phyloP scores from a whole-genome alignment of 2,888 invertebrate species.

The Metallyticus violacea region DNA sequence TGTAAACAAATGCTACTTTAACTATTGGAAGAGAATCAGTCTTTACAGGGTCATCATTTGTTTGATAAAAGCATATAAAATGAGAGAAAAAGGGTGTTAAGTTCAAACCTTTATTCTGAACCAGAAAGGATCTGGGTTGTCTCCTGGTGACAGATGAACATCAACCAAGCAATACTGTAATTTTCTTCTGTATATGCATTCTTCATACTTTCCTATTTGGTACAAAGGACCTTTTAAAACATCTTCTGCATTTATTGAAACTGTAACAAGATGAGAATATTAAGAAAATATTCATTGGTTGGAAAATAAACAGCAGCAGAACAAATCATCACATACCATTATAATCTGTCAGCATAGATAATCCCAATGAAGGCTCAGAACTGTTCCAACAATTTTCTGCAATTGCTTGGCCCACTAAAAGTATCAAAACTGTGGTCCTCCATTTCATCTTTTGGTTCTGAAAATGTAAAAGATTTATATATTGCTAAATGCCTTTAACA shows the following conservation, averaged over 20 bases:
- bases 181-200: not conserved
- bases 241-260: not conserved
- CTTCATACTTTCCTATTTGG: not conserved
- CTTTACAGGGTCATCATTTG: no score
- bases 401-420: not conserved
- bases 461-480: not conserved
- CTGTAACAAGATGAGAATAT: not conserved
- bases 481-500: no score
- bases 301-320: not conserved
- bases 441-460: not conserved
- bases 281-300: not conserved
- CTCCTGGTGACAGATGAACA: not conserved
- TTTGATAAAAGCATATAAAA: no score
- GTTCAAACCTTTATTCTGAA: not conserved
- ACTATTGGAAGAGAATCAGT: no score
- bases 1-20: no score
- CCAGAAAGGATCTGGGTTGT: not conserved
- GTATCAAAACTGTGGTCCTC: not conserved
- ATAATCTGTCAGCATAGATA: not conserved
- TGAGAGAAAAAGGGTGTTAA: not conserved
- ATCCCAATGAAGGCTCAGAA: not conserved
- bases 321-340: not conserved
- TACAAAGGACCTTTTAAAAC: not conserved
- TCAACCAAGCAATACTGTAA: not conserved
- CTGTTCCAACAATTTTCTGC: not conserved